Base-by-base conservation (phyloP, 2,888 invertebrate species). In the Rugalucina vietnamica region DNA sequence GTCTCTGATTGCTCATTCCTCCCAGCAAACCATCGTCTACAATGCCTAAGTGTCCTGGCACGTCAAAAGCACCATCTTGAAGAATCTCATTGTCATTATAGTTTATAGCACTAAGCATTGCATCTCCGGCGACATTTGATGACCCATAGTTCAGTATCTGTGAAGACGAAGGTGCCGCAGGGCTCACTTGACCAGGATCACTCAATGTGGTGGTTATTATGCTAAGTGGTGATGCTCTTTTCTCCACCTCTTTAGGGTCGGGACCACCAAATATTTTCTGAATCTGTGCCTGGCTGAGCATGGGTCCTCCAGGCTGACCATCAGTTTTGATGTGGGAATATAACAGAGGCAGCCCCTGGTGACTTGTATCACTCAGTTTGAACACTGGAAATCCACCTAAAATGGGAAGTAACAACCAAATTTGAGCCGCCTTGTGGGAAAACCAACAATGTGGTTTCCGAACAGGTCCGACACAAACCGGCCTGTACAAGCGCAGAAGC, bases 71-170 rank as follows among this genome's bases (percentile, higher is more conserved):
- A 70, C 93, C 92, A 76, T 95, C 94, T 43, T 90, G 93, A 39
- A 94, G 89, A 81, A 94, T 93, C 65, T 94, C 94, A 79, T 91
- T 92, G 73, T 95, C 95, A 84, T 91, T 93, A 81, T 94, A 94
- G 89, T 93, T 94, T 50, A 94, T 93, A 76, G 94, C 94, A 93
- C 94, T 95, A 49, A 95, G 91, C 94, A 95, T 95, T 29, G 95
- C 93, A 85, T 95, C 95, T 18, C 94, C 93, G 21, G 92, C 90
- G 34, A 88, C 91, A 2, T 91, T 93, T 54, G 92, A 86, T 18
- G 93, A 87, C 70, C 92, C 92, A 74, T 90, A 94, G 39, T 92
- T 91, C 72, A 93, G 83, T 69, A 90, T 90, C 72, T 92, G 93
- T 0, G 92, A 87, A 18, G 88, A 76, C 34, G 90, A 83, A 14